Base-by-base conservation (phyloP, 2,888 invertebrate genomes). In the Adela reaumurella region DNA sequence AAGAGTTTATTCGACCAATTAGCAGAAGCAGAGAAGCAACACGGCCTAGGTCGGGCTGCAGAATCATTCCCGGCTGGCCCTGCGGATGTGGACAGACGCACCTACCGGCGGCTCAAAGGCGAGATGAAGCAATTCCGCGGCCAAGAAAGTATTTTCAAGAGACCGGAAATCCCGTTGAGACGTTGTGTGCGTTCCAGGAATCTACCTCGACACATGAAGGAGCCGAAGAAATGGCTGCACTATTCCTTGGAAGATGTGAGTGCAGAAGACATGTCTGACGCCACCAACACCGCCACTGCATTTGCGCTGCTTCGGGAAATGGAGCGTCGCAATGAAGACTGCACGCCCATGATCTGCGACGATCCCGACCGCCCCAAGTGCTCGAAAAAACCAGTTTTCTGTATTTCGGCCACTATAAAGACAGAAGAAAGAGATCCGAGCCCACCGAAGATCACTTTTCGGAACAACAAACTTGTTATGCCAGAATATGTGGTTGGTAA, bases 401-500 rank as follows among this genome's bases (percentile, higher is more conserved):
- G 65, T 49, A 56, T 66, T 52, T 74, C 76, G 20, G 67, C 68
- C 42, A 62, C 62, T 18, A 54, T 73, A 2, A 69, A 68, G 61
- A 66, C 17, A 3, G 17, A 43, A 51, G 8, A 56, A 61, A 17
- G 52, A 3, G 43, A 43, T 43, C 35, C 14, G 3, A 14, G 14
- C 3, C 35, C 14, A 14, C 35, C 35, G 45, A 68, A 68, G 54
- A 55, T 83, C 4, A 68, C 81, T 47, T 84, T 88, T 57, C 83
- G 81, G 59, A 85, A 81, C 52, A 86, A 84, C 49, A 92, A 89
- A 68, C 62, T 90, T 44, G 70, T 91, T 0, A 88, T 92, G 88
- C 92, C 92, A 0, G 92, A 92, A 60, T 92, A 92, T 79, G 84
- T 90, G 16, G 83, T 92, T 50, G 92, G 92, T 0, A 81, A 82